Evolutionary conservation across 2,113 vertebrate genomes (phyloP).

Genomic region (Entomyzon cyanotis): DNA sequence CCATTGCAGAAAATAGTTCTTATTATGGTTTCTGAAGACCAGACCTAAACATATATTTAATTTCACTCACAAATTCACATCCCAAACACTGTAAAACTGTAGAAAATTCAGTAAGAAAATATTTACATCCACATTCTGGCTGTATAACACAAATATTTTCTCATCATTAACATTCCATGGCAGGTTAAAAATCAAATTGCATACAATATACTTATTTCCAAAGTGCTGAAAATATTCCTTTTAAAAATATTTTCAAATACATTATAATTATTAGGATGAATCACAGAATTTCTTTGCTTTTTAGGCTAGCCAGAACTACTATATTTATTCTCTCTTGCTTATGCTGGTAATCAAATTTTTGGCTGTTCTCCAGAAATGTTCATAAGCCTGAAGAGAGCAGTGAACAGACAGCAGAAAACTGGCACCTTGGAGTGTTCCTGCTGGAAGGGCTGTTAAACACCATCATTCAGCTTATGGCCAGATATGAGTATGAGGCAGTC

Average conservation of each 20-base stretch:
- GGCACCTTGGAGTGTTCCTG: background rate
- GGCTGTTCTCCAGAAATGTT: background rate
- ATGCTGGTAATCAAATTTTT: background rate
- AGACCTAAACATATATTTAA: slow-evolving; percentile 9
- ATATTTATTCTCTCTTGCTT: slow-evolving; percentile 12
- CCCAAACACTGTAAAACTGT: slow-evolving; percentile 22
- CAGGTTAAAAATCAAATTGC: slow-evolving; percentile 43
- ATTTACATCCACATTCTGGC: slow-evolving; percentile 26
- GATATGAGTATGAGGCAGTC: background rate
- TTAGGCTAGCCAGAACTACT: background rate
- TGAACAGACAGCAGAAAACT: background rate
- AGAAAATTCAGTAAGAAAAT: slow-evolving; percentile 44
- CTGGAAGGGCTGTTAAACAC: background rate
- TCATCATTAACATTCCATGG: slow-evolving; percentile 40
- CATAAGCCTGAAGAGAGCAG: background rate
- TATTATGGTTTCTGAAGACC: background rate
- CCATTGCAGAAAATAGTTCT: background rate
- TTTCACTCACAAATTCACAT: slow-evolving; percentile 12
- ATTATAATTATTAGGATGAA: slow-evolving; percentile 18
- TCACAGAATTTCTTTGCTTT: slow-evolving; percentile 3
- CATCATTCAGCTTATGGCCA: background rate
- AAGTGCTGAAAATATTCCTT: slow-evolving; percentile 7
- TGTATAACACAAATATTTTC: slow-evolving; percentile 51
- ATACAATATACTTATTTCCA: slow-evolving; percentile 43
- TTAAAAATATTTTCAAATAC: slow-evolving; percentile 51